These are phyloP conservation scores for Philopedon plagiatum DNA, from an alignment of 2,888 invertebrate genomes.

Conservation along the genomic window DNA sequence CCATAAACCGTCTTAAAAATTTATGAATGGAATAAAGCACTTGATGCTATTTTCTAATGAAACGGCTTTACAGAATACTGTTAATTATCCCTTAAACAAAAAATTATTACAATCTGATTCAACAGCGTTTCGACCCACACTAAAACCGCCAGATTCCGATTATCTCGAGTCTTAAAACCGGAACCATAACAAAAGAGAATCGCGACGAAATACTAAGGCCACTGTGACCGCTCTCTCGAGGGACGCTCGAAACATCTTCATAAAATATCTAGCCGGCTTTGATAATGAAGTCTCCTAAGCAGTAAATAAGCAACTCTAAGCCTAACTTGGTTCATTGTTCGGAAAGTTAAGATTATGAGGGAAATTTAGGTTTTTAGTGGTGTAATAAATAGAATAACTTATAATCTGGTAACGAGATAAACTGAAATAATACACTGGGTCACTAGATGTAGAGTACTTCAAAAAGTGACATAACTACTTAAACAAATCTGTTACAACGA, in stretches of 20 bases:
- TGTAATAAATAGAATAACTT: constrained; percentile 3
- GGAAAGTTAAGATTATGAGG: constrained; percentile 16
- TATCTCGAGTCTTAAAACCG: constrained; percentile 8
- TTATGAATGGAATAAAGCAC: no score
- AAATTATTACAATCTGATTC: no score
- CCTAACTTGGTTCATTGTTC: constrained; percentile 9
- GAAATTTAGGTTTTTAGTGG: constrained; percentile 27
- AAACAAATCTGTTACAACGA: no score
- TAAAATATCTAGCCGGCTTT: constrained; percentile 21
- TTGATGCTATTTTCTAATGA: no score
- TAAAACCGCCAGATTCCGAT: neutral
- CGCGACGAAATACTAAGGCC: constrained; percentile 6
- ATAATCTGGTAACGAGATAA: constrained; percentile 16
- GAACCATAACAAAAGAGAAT: constrained; percentile 8
- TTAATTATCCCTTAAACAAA: no score
- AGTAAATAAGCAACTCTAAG: constrained; percentile 24
- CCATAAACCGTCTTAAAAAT: no score
- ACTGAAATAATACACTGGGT: no score
- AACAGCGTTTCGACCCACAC: neutral
- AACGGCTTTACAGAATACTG: no score
- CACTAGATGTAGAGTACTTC: no score
- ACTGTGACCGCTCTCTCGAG: neutral
- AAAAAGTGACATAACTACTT: no score
- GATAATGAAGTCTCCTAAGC: constrained; percentile 22
- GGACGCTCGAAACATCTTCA: neutral